Evolutionary conservation across 30 jellyfish, hydroid and myxozoan genomes (phyloP), one percentile per base, ranked within the genome.

Genomic region (Aurelia sp.): DNA sequence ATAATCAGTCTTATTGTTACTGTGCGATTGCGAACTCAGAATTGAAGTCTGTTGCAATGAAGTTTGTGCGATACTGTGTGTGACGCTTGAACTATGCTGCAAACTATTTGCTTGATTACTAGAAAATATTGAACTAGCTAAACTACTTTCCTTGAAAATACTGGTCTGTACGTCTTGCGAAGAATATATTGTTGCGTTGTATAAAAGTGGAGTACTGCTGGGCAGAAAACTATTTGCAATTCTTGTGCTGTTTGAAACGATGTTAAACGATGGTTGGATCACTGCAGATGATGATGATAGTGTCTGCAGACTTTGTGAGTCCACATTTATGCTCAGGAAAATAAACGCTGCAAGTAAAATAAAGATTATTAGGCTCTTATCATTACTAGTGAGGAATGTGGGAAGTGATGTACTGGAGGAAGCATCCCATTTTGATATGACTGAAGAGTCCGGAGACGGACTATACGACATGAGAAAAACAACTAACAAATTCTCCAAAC

Each of bases 141-240:
- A 59, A 59, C 69, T 59, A 59, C 0, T 59, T 21, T 13, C 30
- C 2, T 59, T 59, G 33, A 59, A 59, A 59, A 59, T 13, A 59
- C 30, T 59, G 0, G 33, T 59, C 16, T 59, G 69, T 59, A 59
- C 30, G 35, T 21, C 33, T 4, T 59, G 69, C 69, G 69, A 6
- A 7, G 24, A 18, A n/a, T 11, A 59, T 59, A 8, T 59, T 0
- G 69, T 59, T 18, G 24, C 69, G 69, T 13, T 13, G 69, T 59
- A 59, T 4, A 59, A 59, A 59, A 59, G 69, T 59, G 69, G 33
- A n/a, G 69, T 59, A 59, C 69, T 59, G 69, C 69, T 13, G 16
- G 69, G 69, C 69, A 59, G 69, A 13, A 59, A 59, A 59, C 0
- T 21, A 21, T 0, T 11, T 6, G 69, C 24, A 11, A 3, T 59